Evolutionary conservation across 1,140 invertebrate species (phyloP), one percentile per base, ranked within the genome.

Genomic region (Drosophila simulans): DNA sequence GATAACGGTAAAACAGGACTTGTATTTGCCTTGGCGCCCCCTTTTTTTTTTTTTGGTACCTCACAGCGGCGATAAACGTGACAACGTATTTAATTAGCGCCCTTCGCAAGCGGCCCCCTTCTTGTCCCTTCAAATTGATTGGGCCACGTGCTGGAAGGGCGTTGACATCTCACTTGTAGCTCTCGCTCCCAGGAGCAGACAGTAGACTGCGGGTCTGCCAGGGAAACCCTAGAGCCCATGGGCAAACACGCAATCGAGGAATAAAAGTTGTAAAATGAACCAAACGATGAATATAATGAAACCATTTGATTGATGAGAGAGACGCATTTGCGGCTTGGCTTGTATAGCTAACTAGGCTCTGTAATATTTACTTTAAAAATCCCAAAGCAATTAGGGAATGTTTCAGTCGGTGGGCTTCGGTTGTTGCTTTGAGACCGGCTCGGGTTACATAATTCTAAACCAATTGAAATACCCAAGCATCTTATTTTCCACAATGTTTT

Each of bases 51-150:
- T 40, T 17, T 34, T 20, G 34, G 42, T 51, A 22, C 46, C 31
- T 49, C 17, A 31, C 37, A 25, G 13, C 22, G 46, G 52, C 65
- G 43, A 63, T 83, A 79, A 83, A 81, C 73, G 73, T 81, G 82
- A 77, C 73, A 73, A 58, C 51, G 58, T 80, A 86, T 59, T 74
- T 77, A 85, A 85, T 85, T 77, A 76, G 46, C 22, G 43, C n/a
- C 20, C 39, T 35, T 25, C 34, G n/a, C n/a, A 12, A 34, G 17
- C 25, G 31, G 13, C 25, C 13, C n/a, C 27, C n/a, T 13, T 11
- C n/a, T 11, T 11, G 15, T 42, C 15, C 37, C 8, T 4, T 15
- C 4, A 25, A 54, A 57, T 64, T 56, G 76, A 70, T 75, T 79
- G 56, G 31, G 22, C 40, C 65, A 79, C 65, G 57, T 79, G 56